Conservation (phyloP, 2,888 invertebrate species). For the Caenorhabditis panamensis region DNA sequence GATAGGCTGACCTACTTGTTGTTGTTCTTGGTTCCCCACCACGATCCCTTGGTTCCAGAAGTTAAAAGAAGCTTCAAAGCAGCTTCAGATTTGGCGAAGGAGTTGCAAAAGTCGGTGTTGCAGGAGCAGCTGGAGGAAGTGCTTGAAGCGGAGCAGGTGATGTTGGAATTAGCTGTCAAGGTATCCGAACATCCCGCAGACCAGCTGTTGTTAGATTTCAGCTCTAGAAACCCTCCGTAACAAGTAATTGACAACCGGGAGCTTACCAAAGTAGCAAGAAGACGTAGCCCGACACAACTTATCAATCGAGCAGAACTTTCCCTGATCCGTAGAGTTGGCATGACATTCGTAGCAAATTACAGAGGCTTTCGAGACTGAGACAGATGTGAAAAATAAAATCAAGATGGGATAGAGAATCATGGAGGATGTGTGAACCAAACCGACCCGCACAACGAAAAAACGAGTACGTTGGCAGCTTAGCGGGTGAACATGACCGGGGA, state of each 20-base stretch:
- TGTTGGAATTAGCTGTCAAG: slow-evolving; percentile 24
- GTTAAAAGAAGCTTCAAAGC: slow-evolving; percentile 7
- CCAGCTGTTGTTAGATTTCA: slow-evolving; percentile 38
- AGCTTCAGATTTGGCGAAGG: slow-evolving; percentile 32
- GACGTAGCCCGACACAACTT: slow-evolving; percentile 62
- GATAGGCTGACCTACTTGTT: background rate
- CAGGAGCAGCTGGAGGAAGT: slow-evolving; percentile 37
- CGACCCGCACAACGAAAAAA: background rate
- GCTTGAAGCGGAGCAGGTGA: slow-evolving; percentile 33
- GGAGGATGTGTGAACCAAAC: background rate
- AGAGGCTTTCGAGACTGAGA: background rate
- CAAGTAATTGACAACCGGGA: no score
- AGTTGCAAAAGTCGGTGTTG: slow-evolving; percentile 57
- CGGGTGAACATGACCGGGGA: background rate
- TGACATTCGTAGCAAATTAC: slow-evolving; percentile 65
- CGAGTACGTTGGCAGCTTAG: background rate
- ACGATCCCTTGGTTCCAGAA: background rate
- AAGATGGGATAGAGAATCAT: background rate
- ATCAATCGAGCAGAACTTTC: slow-evolving; percentile 67
- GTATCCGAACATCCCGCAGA: slow-evolving; percentile 41
- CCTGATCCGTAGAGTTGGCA: slow-evolving; percentile 60
- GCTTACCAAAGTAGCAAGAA: slow-evolving; percentile 63
- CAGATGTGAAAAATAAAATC: slow-evolving; percentile 3
- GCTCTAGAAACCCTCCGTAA: slow-evolving; percentile 9
- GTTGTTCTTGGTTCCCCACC: background rate